These are phyloP conservation scores for Rhagophthalmus giganteus DNA, from an alignment of 2,888 invertebrate genomes.

Conservation along the genomic window DNA sequence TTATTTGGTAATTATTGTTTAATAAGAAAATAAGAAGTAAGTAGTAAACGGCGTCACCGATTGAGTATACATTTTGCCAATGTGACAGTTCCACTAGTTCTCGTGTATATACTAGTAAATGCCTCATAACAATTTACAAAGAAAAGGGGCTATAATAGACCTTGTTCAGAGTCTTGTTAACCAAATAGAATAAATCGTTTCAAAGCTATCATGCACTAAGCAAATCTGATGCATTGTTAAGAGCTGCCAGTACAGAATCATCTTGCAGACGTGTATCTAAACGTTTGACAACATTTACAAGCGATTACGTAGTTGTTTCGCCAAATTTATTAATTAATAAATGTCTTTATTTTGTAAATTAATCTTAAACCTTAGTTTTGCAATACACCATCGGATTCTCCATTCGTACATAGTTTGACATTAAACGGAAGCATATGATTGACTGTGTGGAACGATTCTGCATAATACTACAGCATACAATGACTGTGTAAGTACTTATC, in stretches of 20 bases:
- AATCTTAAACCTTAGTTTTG: conserved; percentile 15
- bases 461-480: conserved; percentile 19
- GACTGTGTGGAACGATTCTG: conserved; percentile 15
- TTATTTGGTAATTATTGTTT: no score
- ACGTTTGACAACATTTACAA: conserved; percentile 8
- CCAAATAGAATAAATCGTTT: conserved; percentile 52
- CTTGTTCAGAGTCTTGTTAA: conserved; percentile 51
- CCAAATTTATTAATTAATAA: conserved; percentile 21
- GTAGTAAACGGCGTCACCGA: no score
- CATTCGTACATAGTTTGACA: conserved; percentile 19
- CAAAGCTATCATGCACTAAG: conserved; percentile 48
- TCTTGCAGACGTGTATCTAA: conserved; percentile 10
- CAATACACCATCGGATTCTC: conserved; percentile 16
- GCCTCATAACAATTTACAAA: conserved; percentile 29
- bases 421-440: conserved; percentile 27
- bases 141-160: conserved; percentile 53
- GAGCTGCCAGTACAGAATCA: conserved; percentile 9
- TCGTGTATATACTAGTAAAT: no score
- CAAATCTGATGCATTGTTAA: conserved; percentile 30
- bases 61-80: no score
- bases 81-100: no score
- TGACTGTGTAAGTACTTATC: conserved; percentile 21
- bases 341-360: conserved; percentile 24
- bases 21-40: no score
- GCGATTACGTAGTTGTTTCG: conserved; percentile 14